Evolutionary conservation across 2,797 vertebrate species (phyloP).

Genomic region (Myotis myotis): DNA sequence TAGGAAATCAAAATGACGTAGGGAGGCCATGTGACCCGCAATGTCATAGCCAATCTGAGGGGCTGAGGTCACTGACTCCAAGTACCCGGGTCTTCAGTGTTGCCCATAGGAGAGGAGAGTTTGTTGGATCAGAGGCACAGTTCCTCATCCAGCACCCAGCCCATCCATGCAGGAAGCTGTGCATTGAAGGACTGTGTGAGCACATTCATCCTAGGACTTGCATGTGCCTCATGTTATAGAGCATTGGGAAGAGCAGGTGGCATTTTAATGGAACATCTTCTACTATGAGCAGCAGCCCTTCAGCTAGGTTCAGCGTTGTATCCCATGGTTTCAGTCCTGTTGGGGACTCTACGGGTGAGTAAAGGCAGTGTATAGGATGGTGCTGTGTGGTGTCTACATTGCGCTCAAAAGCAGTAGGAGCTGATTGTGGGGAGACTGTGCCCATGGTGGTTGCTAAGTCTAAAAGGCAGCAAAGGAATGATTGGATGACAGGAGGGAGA

Average conservation of each 20-base stretch:
- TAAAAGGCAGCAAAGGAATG: neutral
- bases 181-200: rapidly evolving
- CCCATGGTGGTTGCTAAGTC: neutral
- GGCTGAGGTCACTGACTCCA: neutral
- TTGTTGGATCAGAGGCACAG: neutral
- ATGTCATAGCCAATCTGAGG: neutral
- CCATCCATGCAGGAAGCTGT: rapidly evolving
- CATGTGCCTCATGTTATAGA: rapidly evolving
- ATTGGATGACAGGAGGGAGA: neutral
- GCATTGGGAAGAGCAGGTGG: rapidly evolving
- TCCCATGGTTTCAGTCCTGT: neutral
- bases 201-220: rapidly evolving
- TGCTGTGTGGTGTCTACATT: rapidly evolving
- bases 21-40: neutral
- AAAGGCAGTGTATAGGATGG: neutral
- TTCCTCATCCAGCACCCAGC: rapidly evolving
- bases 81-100: rapidly evolving
- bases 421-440: too few species aligned
- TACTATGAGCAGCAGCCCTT: too few species aligned
- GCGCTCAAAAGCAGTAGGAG: neutral
- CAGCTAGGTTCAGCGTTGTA: neutral
- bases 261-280: neutral
- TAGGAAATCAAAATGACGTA: neutral
- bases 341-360: neutral
- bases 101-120: rapidly evolving